Base-by-base conservation (phyloP, 37 sponge, comb jelly and placozoan species). In the Diacarnus erythraeanus region DNA sequence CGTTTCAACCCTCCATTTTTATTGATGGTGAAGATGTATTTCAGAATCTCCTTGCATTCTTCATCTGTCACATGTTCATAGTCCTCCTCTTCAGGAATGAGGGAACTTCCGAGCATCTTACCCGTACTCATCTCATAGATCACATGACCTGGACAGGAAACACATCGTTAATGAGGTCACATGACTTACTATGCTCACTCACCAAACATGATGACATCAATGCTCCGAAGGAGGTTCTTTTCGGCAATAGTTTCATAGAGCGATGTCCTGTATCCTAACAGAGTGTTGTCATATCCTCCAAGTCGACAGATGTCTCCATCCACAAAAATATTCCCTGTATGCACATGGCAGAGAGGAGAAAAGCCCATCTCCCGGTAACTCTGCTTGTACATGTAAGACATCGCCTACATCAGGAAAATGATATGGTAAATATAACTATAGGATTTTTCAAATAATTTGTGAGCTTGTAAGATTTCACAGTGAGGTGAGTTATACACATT, bases 151-250 rank as follows among this genome's bases (percentile, higher is more conserved):
- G 61, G 6, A 30, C 35, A 5, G 31, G 17, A 65, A 31, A n/a
- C n/a, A 18, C 33, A 20, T 65, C 2, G 9, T 15, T 47, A 15
- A 12, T 47, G 10, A 47, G 51, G n/a, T 15, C 51, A 47, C 51
- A 47, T 47, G 10, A 47, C 10, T 47, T 12, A 47, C 10, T 47
- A 47, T 47, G 51, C n/a, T n/a, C 6, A 65, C 71, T 39, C 27
- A 88, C 88, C 88, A 77, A 88, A 88, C 83, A 79, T 79, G 51
- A 79, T 64, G 33, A 78, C 27, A 40, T 88, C 88, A 6, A 81
- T 63, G 74, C 26, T 38, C 1, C 6, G 41, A 25, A 56, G 9
- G 17, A 25, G 17, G 34, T 35, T 35, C 29, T 74, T 30, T 3
- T 42, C 59, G 31, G 31, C 78, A 18, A 79, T 31, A 0, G 34